These are phyloP conservation scores for Dipodomys stephensi DNA, from an alignment of 2,113 vertebrate species.

Conservation along the genomic window DNA sequence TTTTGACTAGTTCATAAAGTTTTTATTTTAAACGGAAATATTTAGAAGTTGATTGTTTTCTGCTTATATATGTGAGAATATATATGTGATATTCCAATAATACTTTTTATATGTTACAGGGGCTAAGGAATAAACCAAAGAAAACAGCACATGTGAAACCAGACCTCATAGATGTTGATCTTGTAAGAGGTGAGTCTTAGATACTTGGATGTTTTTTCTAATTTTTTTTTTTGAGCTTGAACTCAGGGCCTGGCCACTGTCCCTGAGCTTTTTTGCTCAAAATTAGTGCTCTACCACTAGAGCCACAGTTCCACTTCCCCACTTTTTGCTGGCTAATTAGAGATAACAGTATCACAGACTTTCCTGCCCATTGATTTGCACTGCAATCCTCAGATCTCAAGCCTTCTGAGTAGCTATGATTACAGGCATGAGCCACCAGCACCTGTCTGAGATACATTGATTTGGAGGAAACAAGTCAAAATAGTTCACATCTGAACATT, in stretches of 20 bases:
- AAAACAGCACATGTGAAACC: conserved; percentile 99
- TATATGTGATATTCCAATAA: conserved; percentile 62
- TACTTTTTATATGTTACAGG: conserved; percentile 88
- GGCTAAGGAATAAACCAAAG: conserved; percentile 99
- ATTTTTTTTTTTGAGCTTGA: too few relatives aligned
- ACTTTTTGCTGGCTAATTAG: too few relatives aligned
- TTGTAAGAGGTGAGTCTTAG: conserved; percentile 95
- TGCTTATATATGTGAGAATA: neutral
- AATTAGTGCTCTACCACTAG: too few relatives aligned
- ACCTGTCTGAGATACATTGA: neutral
- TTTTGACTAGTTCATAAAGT: conserved; percentile 25
- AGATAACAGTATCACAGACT: too few relatives aligned
- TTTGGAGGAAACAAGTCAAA: conserved; percentile 21
- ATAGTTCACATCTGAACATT: neutral
- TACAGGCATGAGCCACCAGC: too few relatives aligned
- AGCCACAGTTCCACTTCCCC: too few relatives aligned
- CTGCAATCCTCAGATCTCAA: too few relatives aligned
- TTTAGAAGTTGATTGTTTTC: conserved; percentile 51
- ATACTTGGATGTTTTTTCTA: neutral
- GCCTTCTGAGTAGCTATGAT: too few relatives aligned
- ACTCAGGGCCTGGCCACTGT: too few relatives aligned
- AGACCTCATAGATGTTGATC: conserved; percentile 99
- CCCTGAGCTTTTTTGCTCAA: too few relatives aligned
- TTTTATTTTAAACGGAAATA: conserved; percentile 58
- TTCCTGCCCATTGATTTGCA: too few relatives aligned